phyloP scores from a whole-genome alignment of 2,113 vertebrate genomes.

The Phylloscopus trochilus region DNA sequence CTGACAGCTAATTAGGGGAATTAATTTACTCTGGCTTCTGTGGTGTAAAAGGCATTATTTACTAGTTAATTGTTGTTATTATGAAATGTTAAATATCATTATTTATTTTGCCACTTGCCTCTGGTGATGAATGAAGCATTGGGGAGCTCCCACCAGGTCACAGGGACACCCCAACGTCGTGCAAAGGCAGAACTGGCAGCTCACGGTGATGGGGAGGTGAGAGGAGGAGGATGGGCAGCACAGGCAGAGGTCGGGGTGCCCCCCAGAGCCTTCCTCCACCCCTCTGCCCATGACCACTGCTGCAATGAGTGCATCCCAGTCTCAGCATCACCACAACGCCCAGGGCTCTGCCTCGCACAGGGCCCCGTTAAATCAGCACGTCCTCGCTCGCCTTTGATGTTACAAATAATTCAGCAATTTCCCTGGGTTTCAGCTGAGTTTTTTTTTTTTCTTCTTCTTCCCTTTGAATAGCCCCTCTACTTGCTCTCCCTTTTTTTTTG shows the following conservation, averaged over 20 bases:
- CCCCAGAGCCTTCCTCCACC: fast-evolving
- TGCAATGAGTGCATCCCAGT: background rate
- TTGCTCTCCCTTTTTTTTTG: background rate
- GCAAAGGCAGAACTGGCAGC: background rate
- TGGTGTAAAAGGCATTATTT: conserved; percentile 75
- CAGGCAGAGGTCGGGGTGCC: fast-evolving
- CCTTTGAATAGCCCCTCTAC: conserved; percentile 34
- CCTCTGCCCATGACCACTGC: background rate
- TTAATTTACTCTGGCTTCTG: conserved; percentile 73
- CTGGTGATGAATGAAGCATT: conserved; percentile 40
- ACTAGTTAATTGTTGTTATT: conserved; percentile 76
- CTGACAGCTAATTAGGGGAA: conserved; percentile 76
- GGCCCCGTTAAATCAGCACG: conserved; percentile 1
- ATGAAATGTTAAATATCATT: conserved; percentile 75
- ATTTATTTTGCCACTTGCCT: conserved; percentile 68
- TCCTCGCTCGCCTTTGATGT: conserved; percentile 23
- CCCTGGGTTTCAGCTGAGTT: background rate
- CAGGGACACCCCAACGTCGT: fast-evolving
- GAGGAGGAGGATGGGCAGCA: background rate
- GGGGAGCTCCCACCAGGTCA: background rate
- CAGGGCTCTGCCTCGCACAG: background rate
- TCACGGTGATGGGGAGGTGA: fast-evolving
- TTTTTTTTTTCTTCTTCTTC: background rate
- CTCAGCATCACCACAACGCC: background rate
- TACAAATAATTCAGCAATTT: conserved; percentile 45